Base-by-base conservation (phyloP, 2,113 vertebrate species). In the Vulpes vulpes region DNA sequence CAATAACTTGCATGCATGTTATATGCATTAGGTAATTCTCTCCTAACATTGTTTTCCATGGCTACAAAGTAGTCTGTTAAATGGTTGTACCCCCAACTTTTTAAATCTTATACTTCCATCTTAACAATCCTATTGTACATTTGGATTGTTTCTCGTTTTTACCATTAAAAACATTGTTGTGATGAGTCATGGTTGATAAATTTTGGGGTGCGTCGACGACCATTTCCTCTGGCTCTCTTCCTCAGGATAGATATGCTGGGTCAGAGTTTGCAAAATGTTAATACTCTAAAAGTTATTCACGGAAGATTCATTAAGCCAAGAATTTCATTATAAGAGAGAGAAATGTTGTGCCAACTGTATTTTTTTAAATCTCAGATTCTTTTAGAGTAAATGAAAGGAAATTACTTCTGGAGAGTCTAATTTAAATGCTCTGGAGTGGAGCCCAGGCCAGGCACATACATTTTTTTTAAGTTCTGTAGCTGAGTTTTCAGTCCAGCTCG, bases 331-430 rank as follows among this genome's bases (percentile, higher is more conserved):
- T 43, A 87, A 93, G 78, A 87, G 62, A 25, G 53, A 76, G 62
- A 96, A 94, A 92, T 67, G 5, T 88, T 94, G 71, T 82, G 59
- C 84, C 85, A 90, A 85, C 43, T 95, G 11, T 30, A 22, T 74
- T 93, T 91, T 80, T 90, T 59, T 0, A 53, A 94, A 83, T 89
- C 60, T 84, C 94, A 83, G 89, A 19, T 89, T 95, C 57, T 95
- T 93, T n/a, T 65, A 91, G 53, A 95, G n/a, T 89, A 94, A 97
- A 92, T 86, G 11, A 69, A 95, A 96, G 81, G 91, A 91, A 98
- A 91, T 93, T 80, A 79, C 85, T 95, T 82, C 35, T 93, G n/a
- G 53, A 53, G n/a, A 93, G 51, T 83, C 60, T 86, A 89, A 96
- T 74, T 83, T 92, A 88, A 91, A 85, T 74, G 65, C 62, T 59